These are phyloP conservation scores for Cylindroiulus punctatus DNA, from an alignment of 2,888 invertebrate genomes.

Conservation along the genomic window DNA sequence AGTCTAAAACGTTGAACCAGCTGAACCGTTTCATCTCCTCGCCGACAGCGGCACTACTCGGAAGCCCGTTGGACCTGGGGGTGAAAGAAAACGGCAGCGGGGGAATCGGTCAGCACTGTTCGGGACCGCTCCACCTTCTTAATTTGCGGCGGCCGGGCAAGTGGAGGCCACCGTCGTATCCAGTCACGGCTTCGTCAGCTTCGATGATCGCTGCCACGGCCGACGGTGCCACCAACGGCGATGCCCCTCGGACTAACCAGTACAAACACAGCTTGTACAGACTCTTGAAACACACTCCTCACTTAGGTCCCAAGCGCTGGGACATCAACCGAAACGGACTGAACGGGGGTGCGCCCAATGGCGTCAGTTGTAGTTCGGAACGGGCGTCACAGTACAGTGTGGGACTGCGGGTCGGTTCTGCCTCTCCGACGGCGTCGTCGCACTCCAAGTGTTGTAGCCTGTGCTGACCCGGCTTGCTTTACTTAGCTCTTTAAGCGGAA, in stretches of 20 bases:
- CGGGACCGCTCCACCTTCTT: slow-evolving; percentile 41
- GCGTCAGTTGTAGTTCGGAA: background rate
- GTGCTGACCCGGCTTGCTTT: slow-evolving; percentile 53
- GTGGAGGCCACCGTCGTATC: slow-evolving; percentile 54
- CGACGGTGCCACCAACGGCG: background rate
- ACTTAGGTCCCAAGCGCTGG: slow-evolving; percentile 58
- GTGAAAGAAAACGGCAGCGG: slow-evolving; percentile 49
- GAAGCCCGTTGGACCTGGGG: slow-evolving; percentile 43
- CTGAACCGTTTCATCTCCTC: slow-evolving; percentile 53
- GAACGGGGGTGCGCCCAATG: slow-evolving; percentile 55
- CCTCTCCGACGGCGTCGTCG: slow-evolving; percentile 50
- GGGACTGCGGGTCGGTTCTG: background rate
- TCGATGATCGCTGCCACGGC: background rate
- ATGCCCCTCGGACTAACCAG: background rate
- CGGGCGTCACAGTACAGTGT: slow-evolving; percentile 45
- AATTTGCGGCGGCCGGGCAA: slow-evolving; percentile 44
- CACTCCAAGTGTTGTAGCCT: slow-evolving; percentile 57
- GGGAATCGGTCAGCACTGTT: slow-evolving; percentile 50
- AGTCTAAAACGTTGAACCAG: slow-evolving; percentile 55
- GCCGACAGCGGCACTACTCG: slow-evolving; percentile 17
- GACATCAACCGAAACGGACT: slow-evolving; percentile 61
- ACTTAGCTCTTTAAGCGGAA: background rate
- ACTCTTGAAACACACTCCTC: slow-evolving; percentile 51
- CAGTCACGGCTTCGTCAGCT: background rate
- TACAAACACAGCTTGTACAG: slow-evolving; percentile 52